Evolutionary conservation across 23 tunicate species (phyloP).

Genomic region (Ascidia mentula): DNA sequence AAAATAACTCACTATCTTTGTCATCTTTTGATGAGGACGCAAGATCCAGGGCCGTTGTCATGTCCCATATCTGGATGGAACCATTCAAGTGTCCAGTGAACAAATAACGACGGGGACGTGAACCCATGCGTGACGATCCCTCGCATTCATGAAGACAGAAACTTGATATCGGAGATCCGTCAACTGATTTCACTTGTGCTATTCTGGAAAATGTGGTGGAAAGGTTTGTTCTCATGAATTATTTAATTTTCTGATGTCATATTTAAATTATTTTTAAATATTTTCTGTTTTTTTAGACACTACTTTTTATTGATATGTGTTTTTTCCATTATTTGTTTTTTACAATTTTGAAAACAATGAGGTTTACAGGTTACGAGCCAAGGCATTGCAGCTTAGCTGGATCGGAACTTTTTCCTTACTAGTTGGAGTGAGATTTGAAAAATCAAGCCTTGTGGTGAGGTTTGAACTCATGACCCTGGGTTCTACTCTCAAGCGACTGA

Average conservation of each 20-base stretch:
- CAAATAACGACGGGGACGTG: conserved; percentile 79
- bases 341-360: not conserved
- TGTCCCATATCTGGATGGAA: conserved; percentile 94
- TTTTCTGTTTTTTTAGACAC: no score
- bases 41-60: conserved; percentile 80
- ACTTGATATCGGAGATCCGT: conserved; percentile 75
- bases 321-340: no score
- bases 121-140: conserved; percentile 91
- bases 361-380: not conserved
- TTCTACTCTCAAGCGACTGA: no score
- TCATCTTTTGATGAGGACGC: conserved; percentile 17
- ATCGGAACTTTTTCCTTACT: no score
- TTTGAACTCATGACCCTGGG: no score
- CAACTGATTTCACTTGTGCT: conserved; percentile 79
- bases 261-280: no score
- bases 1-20: conserved; percentile 20
- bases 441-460: no score
- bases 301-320: no score
- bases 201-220: conserved; percentile 25
- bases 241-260: no score
- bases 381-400: no score
- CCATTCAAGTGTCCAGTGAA: conserved; percentile 96
- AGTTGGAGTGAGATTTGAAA: no score
- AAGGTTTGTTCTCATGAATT: no score
- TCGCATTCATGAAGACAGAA: conserved; percentile 92